Evolutionary conservation across 2,888 invertebrate species (phyloP).

Genomic region (Tiliacea aurago): DNA sequence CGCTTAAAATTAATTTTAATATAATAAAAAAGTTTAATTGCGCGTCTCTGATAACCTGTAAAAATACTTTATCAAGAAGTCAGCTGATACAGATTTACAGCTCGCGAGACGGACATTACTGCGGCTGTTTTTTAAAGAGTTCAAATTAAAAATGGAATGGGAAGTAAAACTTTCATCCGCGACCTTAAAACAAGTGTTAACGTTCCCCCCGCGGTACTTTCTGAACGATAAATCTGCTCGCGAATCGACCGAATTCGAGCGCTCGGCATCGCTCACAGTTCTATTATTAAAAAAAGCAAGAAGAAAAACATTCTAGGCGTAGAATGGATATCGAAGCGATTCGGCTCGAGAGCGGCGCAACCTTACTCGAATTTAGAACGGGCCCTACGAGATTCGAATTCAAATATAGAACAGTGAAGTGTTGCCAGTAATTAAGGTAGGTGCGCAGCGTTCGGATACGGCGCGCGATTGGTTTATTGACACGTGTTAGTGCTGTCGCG

Average conservation of each 20-base stretch:
- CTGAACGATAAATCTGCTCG: constrained; percentile 86
- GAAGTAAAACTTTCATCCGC: constrained; percentile 86
- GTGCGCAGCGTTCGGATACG: constrained; percentile 68
- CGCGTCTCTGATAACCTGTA: constrained; percentile 59
- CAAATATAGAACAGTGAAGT: constrained; percentile 80
- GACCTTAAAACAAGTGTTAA: constrained; percentile 86
- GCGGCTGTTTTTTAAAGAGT: constrained; percentile 78
- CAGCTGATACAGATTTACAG: constrained; percentile 72
- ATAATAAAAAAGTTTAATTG: constrained; percentile 73
- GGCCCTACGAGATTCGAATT: constrained; percentile 78
- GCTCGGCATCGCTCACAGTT: constrained; percentile 81
- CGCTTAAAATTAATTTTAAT: constrained; percentile 84
- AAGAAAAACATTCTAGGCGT: constrained; percentile 79
- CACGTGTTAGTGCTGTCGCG: constrained; percentile 78
- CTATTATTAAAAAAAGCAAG: constrained; percentile 83
- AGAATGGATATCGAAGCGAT: constrained; percentile 74
- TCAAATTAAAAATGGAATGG: constrained; percentile 86
- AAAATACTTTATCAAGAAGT: constrained; percentile 60
- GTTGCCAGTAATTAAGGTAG: constrained; percentile 80
- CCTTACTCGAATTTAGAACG: constrained; percentile 77
- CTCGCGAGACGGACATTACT: constrained; percentile 59
- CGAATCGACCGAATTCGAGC: constrained; percentile 84
- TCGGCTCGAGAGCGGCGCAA: constrained; percentile 67
- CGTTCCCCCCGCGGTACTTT: constrained; percentile 81
- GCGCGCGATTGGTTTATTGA: constrained; percentile 84